phyloP scores from a whole-genome alignment of 2,113 vertebrate species.

The Microcebus griseorufus region DNA sequence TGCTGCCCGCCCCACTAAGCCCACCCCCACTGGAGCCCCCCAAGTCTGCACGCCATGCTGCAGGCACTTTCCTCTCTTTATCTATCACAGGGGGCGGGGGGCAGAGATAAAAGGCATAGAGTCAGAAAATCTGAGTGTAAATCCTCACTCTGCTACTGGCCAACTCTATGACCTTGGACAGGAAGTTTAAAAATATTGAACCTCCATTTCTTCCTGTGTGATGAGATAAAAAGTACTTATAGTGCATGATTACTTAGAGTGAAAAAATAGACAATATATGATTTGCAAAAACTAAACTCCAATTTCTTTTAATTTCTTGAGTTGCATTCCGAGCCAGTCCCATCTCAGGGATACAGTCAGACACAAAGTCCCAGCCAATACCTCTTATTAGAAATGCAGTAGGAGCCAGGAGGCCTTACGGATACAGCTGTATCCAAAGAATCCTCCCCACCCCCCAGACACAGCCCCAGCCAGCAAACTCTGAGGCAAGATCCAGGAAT shows the following conservation, averaged over 20 bases:
- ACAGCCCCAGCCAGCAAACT: not conserved
- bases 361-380: not conserved
- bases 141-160: not conserved
- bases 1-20: not conserved
- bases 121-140: not conserved
- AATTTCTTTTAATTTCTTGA: not conserved
- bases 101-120: not conserved
- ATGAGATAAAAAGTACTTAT: not conserved
- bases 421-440: not conserved
- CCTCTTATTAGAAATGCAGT: not conserved
- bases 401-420: not conserved
- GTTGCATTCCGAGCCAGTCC: not conserved
- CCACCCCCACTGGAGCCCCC: not conserved
- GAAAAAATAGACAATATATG: not conserved
- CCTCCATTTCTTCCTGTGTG: not conserved
- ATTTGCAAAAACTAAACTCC: not conserved
- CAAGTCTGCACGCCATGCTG: too few relatives aligned
- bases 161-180: not conserved
- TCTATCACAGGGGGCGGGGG: not conserved
- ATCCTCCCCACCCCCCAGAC: not conserved
- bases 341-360: not conserved
- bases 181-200: not conserved
- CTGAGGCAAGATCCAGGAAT: not conserved
- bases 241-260: not conserved
- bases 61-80: not conserved